Evolutionary conservation across 1,140 invertebrate genomes (phyloP), one percentile per base, ranked within the genome.

Genomic region (Drosophila biarmipes): DNA sequence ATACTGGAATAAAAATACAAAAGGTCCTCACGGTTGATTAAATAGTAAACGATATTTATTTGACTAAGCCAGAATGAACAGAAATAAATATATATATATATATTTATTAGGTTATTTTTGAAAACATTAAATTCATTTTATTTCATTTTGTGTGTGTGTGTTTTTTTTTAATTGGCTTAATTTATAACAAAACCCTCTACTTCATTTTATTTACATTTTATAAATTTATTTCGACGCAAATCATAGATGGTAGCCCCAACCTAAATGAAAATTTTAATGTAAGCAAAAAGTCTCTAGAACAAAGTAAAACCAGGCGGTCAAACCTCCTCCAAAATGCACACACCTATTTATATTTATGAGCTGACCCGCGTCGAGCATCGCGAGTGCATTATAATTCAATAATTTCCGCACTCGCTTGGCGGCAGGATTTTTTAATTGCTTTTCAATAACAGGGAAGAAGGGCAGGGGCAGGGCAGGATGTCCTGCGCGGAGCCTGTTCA

Each of bases 311-410:
- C 14, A 5, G 24, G 10, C 8, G 3, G 19, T 29, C 7, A 43
- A 42, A 45, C 58, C 24, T 66, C 35, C 48, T 54, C 37, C 14
- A 69, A 52, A 51, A 87, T 87, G 66, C 63, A 89, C 72, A 58
- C 68, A 57, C 59, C 85, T 77, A 89, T 87, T 89, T 84, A 89
- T 87, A 87, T 87, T 87, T 89, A 87, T 87, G 84, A 87, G 79
- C 35, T 55, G 54, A 58, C 19, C 64, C 52, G 19, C 29, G 34
- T 37, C 38, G 24, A 17, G n/a, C 49, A n/a, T 48, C n/a, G 35
- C 42, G 24, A 61, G 48, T 78, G 46, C 67, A 84, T 89, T 89
- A 80, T 90, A 90, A 90, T 90, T 90, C 80, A 90, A 90, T 90
- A 80, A 90, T 78, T 80, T 87, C 64, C 38, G 74, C 73, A 74